Evolutionary conservation across 37 sponge, comb jelly and placozoan species (phyloP).

Genomic region (Cladorhizidae sp.): DNA sequence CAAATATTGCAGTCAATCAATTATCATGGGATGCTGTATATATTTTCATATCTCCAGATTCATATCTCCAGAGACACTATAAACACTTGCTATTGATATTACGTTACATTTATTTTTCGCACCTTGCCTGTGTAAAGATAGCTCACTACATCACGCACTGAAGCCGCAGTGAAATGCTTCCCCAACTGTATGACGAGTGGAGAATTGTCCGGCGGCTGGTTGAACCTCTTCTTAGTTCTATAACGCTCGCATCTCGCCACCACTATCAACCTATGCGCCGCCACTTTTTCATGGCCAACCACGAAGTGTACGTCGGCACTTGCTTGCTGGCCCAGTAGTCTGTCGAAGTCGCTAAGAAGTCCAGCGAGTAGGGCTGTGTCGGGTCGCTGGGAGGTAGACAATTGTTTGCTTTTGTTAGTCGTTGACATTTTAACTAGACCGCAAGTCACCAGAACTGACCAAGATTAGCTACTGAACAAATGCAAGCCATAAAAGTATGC

Average conservation of each 20-base stretch:
- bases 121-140: slow-evolving; percentile 88
- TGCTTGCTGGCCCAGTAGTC: slow-evolving; percentile 19
- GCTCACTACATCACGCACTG: slow-evolving; percentile 36
- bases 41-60: too few species aligned
- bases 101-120: not conserved
- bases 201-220: not conserved
- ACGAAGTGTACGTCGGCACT: slow-evolving; percentile 50
- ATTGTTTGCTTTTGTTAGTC: not conserved
- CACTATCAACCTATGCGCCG: slow-evolving; percentile 44
- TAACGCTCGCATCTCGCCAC: slow-evolving; percentile 57
- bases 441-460: too few species aligned
- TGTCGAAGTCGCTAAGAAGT: slow-evolving; percentile 42
- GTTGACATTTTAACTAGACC: slow-evolving; percentile 1
- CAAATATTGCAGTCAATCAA: too few species aligned
- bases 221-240: slow-evolving; percentile 26
- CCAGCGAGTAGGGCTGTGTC: not conserved
- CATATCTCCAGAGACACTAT: too few species aligned
- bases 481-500: too few species aligned
- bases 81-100: too few species aligned
- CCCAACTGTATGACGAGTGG: slow-evolving; percentile 1
- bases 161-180: not conserved
- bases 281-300: slow-evolving; percentile 37
- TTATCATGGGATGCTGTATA: too few species aligned
- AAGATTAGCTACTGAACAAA: too few species aligned
- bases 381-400: not conserved